phyloP scores from a whole-genome alignment of 2,797 vertebrate species.

The Lepidocolaptes lacrymiger region DNA sequence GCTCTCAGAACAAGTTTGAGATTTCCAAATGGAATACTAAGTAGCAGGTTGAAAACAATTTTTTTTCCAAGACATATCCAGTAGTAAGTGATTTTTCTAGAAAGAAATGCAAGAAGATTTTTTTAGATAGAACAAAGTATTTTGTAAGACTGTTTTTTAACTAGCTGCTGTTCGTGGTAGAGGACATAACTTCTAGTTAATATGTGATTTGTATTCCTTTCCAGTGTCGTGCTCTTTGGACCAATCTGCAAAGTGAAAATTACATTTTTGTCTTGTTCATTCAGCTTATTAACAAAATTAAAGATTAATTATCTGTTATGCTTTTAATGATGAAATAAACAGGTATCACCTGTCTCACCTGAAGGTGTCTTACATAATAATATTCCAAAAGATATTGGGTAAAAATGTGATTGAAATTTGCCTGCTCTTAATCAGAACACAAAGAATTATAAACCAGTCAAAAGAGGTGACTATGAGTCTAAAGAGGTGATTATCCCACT shows the following conservation, averaged over 20 bases:
- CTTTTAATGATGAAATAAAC: not conserved
- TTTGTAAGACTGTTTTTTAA: not conserved
- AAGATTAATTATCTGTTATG: not conserved
- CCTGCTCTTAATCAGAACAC: not conserved
- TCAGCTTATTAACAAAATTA: not conserved
- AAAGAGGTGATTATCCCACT: not conserved
- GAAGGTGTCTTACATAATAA: conserved; percentile 4
- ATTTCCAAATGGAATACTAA: not conserved
- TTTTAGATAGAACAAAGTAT: not conserved
- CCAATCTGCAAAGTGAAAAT: conserved; percentile 19
- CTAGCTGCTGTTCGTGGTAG: not conserved
- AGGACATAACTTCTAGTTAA: not conserved
- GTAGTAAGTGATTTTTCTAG: not conserved
- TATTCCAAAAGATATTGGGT: not conserved
- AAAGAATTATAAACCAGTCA: not conserved
- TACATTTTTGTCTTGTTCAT: not conserved
- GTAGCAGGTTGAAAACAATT: not conserved
- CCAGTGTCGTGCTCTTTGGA: not conserved
- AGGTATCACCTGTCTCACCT: not conserved
- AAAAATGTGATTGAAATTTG: not conserved
- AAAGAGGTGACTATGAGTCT: not conserved
- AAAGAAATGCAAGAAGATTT: not conserved
- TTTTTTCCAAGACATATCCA: not conserved
- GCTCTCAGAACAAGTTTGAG: not conserved
- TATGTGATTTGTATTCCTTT: not conserved